Base-by-base conservation (phyloP, 1,140 invertebrate species). In the Capitella teleta region DNA sequence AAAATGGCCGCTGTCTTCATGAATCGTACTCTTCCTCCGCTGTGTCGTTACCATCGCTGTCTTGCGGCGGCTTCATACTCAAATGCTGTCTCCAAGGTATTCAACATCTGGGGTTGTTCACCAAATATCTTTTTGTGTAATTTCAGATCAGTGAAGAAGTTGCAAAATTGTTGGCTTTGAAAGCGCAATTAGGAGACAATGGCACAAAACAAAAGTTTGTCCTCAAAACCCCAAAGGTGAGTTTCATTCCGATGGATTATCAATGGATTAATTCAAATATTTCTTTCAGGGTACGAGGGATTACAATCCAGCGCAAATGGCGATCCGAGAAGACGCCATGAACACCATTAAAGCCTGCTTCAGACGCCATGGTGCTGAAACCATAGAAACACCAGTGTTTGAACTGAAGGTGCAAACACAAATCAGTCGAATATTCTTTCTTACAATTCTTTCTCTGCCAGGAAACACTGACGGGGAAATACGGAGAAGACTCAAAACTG, bases 341-440 rank as follows among this genome's bases (percentile, higher is more conserved):
- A 79, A 85, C 47, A 91, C 87, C 72, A 89, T 99, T 58, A 78
- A 86, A 10, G 64, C 79, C 28, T 84, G 92, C 51, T 99, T 99
- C 64, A 93, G 98, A 72, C 83, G 82, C 47, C 94, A 99, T 68
- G 96, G 95, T n/a, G 96, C 92, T 41, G 89, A 93, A 66, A 88
- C 90, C 16, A 95, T 99, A 66, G 96, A 99, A 64, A 99, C 96
- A 37, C 96, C 96, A 49, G 87, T 99, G 14, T 98, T 98, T 79
- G 96, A 99, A 76, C 72, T 98, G 8, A 97, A 93, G 78, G 89
- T 93, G 72, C 18, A 10, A 41, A 14, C 38, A 41, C 1, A 41
- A 19, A 14, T 10, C 10, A 41, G 8, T n/a, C 12, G 10, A n/a
- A 41, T 10, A 41, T 41, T n/a, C 12, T n/a, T 12, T 41, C 12